Conservation (phyloP, 2,113 vertebrate genomes). For the Phalacrocorax pelagicus region DNA sequence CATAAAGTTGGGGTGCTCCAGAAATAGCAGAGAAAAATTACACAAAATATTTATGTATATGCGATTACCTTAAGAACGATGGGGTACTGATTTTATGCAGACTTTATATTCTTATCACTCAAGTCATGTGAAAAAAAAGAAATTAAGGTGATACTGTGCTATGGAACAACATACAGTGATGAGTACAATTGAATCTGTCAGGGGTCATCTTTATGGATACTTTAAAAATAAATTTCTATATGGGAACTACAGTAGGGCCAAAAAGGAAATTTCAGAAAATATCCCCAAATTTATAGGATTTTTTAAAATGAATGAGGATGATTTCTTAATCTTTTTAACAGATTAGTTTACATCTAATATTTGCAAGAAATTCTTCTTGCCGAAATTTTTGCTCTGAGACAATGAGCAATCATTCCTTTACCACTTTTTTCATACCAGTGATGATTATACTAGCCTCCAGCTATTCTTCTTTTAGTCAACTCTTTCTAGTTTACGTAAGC, state of each 20-base stretch:
- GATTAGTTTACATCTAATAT: neutral
- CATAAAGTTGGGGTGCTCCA: constrained; percentile 20
- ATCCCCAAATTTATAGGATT: neutral
- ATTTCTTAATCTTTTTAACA: neutral
- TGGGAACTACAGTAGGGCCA: neutral
- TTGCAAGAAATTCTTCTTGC: neutral
- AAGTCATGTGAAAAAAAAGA: neutral
- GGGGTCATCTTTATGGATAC: neutral
- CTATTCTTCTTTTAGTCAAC: neutral
- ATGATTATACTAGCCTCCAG: neutral
- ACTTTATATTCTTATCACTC: constrained; percentile 1
- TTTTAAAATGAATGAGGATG: neutral
- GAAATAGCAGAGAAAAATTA: constrained; percentile 51
- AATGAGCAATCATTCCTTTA: neutral
- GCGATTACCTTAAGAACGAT: constrained; percentile 11
- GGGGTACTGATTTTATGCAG: constrained; percentile 32
- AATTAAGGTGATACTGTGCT: neutral
- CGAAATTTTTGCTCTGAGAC: neutral
- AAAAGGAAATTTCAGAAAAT: neutral
- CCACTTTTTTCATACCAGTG: neutral
- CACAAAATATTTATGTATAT: neutral
- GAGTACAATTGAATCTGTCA: neutral
- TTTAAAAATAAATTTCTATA: neutral
- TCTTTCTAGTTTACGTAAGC: neutral
- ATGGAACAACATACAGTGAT: neutral